Evolutionary conservation across 2,113 vertebrate genomes (phyloP), one percentile per base, ranked within the genome.

Genomic region (Dolichotis patagonum): DNA sequence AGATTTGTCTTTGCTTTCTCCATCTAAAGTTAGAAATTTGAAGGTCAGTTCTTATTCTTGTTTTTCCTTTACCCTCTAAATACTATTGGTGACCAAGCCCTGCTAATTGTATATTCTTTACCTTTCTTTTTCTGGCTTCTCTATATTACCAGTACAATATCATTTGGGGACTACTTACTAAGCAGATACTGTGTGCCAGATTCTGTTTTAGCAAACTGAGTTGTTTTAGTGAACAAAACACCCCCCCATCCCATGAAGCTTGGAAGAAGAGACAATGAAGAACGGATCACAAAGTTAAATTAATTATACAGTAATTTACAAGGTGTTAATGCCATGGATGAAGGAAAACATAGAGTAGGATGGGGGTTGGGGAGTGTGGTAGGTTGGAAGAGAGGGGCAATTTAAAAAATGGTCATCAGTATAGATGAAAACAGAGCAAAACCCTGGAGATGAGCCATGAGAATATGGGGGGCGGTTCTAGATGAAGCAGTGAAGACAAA

Each of bases 301-400:
- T 67, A 84, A 69, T 75, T 71, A 62, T 71, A 28, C 32, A 91
- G 13, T 43, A 91, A n/a, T 85, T 80, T 81, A 95, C 75, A 87
- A 87, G 41, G 19, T 60, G 35, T 94, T 67, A 77, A 73, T 75
- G 7, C 32, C 56, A 80, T 43, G 22, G 69, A 77, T 41, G 78
- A 96, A 86, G 65, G 10, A 80, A 82, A 63, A 63, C 58, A 52
- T 52, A 65, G 60, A 20, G 14, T 46, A 65, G 62, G 32, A 58
- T 46, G 14, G 54, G 9, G 22, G 3, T n/a, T 91, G 81, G 77
- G 49, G 65, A 54, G 8, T 60, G 20, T 73, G 19, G 63, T 5
- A 19, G 3, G 1, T 56, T 19, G 43, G 67, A 8, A 67, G 17
- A 87, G 41, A 58, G 46, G 67, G 88, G 28, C n/a, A 60, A 32